Evolutionary conservation across 2,888 invertebrate species (phyloP).

Genomic region (Allophyes oxyacanthae): DNA sequence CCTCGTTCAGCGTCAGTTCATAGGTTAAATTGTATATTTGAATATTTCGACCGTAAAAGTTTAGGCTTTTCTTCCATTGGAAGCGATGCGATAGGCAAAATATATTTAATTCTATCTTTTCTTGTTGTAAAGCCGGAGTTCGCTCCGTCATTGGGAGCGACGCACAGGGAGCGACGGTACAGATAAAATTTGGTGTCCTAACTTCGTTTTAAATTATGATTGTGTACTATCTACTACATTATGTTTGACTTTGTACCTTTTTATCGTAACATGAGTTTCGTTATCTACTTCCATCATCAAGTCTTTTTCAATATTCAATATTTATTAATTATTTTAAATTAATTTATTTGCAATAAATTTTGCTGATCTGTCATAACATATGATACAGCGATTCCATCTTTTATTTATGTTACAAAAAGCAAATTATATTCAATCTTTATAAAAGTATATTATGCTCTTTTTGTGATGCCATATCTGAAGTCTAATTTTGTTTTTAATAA

Average conservation of each 20-base stretch:
- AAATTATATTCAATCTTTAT: background rate
- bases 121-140: too few species aligned
- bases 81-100: conserved; percentile 4
- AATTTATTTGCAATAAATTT: background rate
- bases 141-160: too few species aligned
- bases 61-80: background rate
- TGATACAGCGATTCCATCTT: background rate
- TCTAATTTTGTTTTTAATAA: conserved; percentile 13
- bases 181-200: too few species aligned
- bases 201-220: too few species aligned
- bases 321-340: too few species aligned
- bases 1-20: conserved; percentile 39
- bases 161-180: too few species aligned
- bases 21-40: conserved; percentile 50
- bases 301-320: too few species aligned
- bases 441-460: conserved; percentile 3
- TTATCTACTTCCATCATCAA: too few species aligned
- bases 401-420: background rate
- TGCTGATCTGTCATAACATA: background rate
- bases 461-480: background rate
- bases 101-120: background rate
- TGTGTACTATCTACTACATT: too few species aligned
- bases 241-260: too few species aligned
- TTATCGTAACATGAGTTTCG: too few species aligned
- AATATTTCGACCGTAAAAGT: conserved; percentile 49